Conservation (phyloP, 2,888 invertebrate species). For the Phorcus lineatus region DNA sequence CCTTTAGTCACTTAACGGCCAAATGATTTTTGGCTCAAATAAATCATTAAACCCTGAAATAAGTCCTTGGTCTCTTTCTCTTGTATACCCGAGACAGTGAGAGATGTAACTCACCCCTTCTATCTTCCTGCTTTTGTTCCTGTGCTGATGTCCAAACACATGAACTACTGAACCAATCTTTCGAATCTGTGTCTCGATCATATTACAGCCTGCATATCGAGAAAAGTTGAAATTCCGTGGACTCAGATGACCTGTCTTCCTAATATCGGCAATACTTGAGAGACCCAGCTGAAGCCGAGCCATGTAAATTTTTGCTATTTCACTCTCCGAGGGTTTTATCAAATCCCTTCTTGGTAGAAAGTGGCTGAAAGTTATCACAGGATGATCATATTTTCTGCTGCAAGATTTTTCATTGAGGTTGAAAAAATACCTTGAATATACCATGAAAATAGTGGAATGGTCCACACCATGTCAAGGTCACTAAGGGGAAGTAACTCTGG, state of each 20-base stretch:
- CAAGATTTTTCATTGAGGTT: constrained; percentile 36
- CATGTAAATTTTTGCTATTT: constrained; percentile 30
- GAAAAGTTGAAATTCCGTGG: constrained; percentile 47
- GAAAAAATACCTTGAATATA: constrained; percentile 47
- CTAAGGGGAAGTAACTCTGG: constrained; percentile 31
- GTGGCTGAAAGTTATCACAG: constrained; percentile 53
- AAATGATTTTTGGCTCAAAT: constrained; percentile 55
- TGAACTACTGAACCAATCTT: constrained; percentile 42
- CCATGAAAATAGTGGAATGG: constrained; percentile 54
- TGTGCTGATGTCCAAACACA: constrained; percentile 53
- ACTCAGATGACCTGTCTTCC: constrained; percentile 26
- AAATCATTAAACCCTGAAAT: constrained; percentile 81
- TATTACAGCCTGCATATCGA: constrained; percentile 47
- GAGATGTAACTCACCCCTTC: constrained; percentile 50
- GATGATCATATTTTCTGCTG: constrained; percentile 27
- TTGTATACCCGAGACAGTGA: constrained; percentile 48
- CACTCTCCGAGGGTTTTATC: constrained; percentile 35
- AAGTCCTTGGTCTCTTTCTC: constrained; percentile 74
- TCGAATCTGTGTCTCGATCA: constrained; percentile 41
- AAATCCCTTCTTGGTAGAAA: constrained; percentile 49
- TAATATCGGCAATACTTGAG: not conserved
- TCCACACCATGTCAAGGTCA: constrained; percentile 35
- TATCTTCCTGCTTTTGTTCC: constrained; percentile 47
- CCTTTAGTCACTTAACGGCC: constrained; percentile 21
- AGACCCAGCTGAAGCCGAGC: constrained; percentile 39